Base-by-base conservation (phyloP, 2,797 vertebrate genomes). In the Heliangelus exortis region DNA sequence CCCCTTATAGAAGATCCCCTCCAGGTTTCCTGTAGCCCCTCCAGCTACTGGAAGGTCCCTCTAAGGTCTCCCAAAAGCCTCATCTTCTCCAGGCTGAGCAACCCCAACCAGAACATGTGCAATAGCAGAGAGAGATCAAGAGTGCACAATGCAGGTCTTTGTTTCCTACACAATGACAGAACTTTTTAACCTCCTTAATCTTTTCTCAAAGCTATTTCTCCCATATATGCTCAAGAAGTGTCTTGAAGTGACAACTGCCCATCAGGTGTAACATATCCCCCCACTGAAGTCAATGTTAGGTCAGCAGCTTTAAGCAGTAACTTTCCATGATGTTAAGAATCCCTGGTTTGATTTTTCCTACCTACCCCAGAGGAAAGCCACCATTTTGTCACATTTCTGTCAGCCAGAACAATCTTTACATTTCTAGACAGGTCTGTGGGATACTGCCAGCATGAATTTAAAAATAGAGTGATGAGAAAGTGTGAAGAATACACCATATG, bases 281-380 rank as follows among this genome's bases (percentile, higher is more conserved):
- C 21, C 8, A 29, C 43, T 77, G 31, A 84, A 76, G 61, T 50
- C 29, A 50, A 31, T 62, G 43, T 16, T 28, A 36, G 51, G 26
- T 53, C 36, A 94, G 23, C n/a, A 69, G 13, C 67, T 95, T 87
- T 59, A 79, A 73, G 26, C 33, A 82, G 28, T 41, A 47, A 69
- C 89, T 83, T 90, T 79, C 17, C n/a, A 65, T 91, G 75, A 81
- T 58, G 34, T 51, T 95, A 90, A 80, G 57, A 54, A 28, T 48
- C 15, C 5, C 15, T 22, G 43, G 31, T 80, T 86, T 82, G 41
- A 75, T 10, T 72, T 66, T 80, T 65, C 88, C 36, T 22, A 31
- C 25, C 39, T 51, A 28, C 16, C 29, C 94, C 33, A 51, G 58
- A 79, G 66, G 43, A 80, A 87, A 48, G 3, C 3, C 34, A 87